A percentile compares a stretch with the other conserved stretches of the same genome.
Evolutionary conservation across 2,113 vertebrate genomes (phyloP).

Genomic region (Columba janthina): DNA sequence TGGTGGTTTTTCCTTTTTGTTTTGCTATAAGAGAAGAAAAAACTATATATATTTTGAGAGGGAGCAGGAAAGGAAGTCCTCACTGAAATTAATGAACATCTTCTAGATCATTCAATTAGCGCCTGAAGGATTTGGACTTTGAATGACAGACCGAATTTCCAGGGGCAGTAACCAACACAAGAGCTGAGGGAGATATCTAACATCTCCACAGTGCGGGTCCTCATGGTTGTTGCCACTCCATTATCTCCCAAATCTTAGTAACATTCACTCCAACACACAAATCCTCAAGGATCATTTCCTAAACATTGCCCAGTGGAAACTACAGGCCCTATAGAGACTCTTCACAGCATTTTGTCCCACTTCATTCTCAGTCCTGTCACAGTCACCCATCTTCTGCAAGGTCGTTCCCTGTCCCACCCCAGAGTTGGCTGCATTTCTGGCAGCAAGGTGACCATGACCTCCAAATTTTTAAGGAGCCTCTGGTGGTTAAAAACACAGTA

Average conservation of each 20-base stretch:
- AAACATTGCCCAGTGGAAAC: background rate
- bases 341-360: background rate
- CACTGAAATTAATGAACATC: background rate
- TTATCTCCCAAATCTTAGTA: background rate
- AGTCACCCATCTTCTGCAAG: background rate
- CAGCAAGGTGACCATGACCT: background rate
- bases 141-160: background rate
- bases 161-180: background rate
- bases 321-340: background rate
- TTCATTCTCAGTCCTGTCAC: rapidly evolving
- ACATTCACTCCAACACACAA: background rate
- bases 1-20: background rate
- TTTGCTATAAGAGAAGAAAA: background rate
- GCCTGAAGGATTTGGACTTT: background rate
- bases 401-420: background rate
- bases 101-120: background rate
- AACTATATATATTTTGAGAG: background rate
- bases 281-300: background rate
- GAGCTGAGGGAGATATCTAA: background rate
- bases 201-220: background rate
- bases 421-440: background rate
- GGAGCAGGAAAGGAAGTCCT: background rate
- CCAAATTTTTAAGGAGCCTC: background rate
- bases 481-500: background rate
- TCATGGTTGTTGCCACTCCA: background rate